Percentiles rank a stretch among this genome's conserved stretches.
Evolutionary conservation across 2,888 invertebrate species (phyloP).

Genomic region (Lasioglossum morio): DNA sequence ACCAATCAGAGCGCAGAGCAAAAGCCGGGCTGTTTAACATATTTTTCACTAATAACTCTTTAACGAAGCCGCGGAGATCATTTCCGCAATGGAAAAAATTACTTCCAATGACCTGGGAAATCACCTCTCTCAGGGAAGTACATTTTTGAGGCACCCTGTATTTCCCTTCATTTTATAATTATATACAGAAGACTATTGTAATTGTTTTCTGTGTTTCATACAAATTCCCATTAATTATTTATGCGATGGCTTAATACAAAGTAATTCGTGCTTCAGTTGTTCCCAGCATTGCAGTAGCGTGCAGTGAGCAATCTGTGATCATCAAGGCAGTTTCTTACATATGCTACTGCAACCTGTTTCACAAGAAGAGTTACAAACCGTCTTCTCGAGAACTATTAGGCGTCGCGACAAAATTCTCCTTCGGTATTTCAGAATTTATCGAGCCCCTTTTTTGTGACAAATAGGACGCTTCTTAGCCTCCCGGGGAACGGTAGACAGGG

Average conservation of each 20-base stretch:
- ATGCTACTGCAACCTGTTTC: slow-evolving; percentile 12
- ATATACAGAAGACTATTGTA: too few relatives aligned
- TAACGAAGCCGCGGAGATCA: too few relatives aligned
- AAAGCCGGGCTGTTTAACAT: too few relatives aligned
- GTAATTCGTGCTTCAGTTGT: neutral
- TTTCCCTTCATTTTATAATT: too few relatives aligned
- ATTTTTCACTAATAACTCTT: too few relatives aligned
- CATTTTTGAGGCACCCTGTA: too few relatives aligned
- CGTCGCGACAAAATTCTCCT: slow-evolving; percentile 6
- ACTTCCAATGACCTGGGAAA: too few relatives aligned
- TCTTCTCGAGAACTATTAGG: slow-evolving; percentile 10
- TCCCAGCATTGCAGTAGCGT: neutral
- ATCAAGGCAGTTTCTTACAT: neutral
- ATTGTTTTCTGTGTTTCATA: too few relatives aligned
- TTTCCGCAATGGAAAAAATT: too few relatives aligned
- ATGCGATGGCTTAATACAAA: neutral
- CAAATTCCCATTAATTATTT: too few relatives aligned
- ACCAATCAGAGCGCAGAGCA: too few relatives aligned
- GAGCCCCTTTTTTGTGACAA: slow-evolving; percentile 19
- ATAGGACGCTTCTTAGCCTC: neutral
- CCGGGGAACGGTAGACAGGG: neutral
- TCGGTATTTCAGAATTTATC: slow-evolving; percentile 14
- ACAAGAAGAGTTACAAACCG: slow-evolving; percentile 18
- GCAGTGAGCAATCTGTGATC: neutral
- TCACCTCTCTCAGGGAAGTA: too few relatives aligned